Conservation (phyloP, 1,140 invertebrate genomes). For the Penaeus japonicus region DNA sequence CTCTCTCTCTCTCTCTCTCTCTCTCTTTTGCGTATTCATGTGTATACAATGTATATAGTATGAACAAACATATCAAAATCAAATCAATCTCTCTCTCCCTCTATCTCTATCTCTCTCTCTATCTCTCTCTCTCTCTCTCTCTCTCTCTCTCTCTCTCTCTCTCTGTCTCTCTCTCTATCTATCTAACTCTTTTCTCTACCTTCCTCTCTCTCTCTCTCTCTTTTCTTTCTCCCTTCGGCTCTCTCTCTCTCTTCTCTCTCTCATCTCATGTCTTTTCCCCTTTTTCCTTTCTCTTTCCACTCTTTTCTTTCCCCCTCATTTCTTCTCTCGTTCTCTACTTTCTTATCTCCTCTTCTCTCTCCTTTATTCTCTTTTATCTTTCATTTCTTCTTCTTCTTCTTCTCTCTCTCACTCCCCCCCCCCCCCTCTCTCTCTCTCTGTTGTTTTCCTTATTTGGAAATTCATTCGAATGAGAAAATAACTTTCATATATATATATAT, state of each 20-base stretch:
- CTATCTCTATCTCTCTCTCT: not conserved
- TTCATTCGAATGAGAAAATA: too few relatives aligned
- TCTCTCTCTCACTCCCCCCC: not conserved
- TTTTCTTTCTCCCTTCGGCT: not conserved
- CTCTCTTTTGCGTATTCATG: too few relatives aligned
- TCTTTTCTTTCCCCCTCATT: not conserved
- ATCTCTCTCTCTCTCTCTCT: not conserved
- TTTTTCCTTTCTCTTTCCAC: too few relatives aligned
- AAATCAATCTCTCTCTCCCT: too few relatives aligned
- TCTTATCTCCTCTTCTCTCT: not conserved
- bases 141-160: not conserved
- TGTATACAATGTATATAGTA: too few relatives aligned
- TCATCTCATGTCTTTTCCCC: not conserved
- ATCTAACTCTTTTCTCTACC: not conserved
- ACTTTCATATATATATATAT: too few relatives aligned
- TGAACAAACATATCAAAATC: too few relatives aligned
- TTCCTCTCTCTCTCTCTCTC: not conserved
- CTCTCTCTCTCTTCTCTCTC: not conserved
- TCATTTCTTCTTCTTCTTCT: not conserved
- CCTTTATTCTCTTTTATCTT: not conserved
- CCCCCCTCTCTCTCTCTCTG: too few relatives aligned
- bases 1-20: not conserved
- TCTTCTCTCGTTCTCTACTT: not conserved
- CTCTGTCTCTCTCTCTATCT: not conserved
- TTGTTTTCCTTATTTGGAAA: too few relatives aligned